These are phyloP conservation scores for Zoanthus sociatus DNA, from an alignment of 92 coral and sea anemone species.

Conservation along the genomic window DNA sequence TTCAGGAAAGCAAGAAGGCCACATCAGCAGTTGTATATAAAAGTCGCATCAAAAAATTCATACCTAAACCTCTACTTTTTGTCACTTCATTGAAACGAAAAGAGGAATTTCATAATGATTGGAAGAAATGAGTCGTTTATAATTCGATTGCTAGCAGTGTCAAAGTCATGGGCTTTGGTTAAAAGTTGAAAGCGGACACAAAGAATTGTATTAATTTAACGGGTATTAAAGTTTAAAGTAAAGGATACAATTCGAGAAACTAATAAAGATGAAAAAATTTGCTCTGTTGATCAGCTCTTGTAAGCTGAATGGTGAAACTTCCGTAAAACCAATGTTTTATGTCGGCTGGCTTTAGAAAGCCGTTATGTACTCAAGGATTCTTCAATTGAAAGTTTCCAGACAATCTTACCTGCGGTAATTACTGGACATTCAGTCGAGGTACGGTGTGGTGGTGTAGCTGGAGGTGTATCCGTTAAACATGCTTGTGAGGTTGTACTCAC, in stretches of 20 bases:
- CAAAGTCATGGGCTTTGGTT: background rate
- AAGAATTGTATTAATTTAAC: slow-evolving; percentile 10
- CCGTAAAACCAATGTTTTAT: slow-evolving; percentile 23
- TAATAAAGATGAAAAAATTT: background rate
- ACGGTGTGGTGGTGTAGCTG: slow-evolving; percentile 86
- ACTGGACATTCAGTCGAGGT: slow-evolving; percentile 82
- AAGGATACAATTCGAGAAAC: background rate
- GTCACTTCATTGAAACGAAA: background rate
- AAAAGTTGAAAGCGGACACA: slow-evolving; percentile 11
- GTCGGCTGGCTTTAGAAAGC: slow-evolving; percentile 31
- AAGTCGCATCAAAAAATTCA: too few species aligned
- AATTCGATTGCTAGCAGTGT: background rate
- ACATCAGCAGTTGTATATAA: too few species aligned
- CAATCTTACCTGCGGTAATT: slow-evolving; percentile 73
- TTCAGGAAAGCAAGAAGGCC: too few species aligned
- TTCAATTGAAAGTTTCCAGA: background rate
- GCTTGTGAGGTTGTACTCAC: slow-evolving; percentile 54
- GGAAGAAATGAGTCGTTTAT: background rate
- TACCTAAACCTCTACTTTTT: background rate
- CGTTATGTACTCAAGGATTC: slow-evolving; percentile 27
- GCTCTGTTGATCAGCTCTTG: background rate
- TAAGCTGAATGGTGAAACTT: background rate
- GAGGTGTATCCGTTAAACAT: slow-evolving; percentile 80
- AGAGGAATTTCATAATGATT: background rate
- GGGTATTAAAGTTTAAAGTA: background rate